Evolutionary conservation across 2,113 vertebrate genomes (phyloP).

Genomic region (Heterotis niloticus): DNA sequence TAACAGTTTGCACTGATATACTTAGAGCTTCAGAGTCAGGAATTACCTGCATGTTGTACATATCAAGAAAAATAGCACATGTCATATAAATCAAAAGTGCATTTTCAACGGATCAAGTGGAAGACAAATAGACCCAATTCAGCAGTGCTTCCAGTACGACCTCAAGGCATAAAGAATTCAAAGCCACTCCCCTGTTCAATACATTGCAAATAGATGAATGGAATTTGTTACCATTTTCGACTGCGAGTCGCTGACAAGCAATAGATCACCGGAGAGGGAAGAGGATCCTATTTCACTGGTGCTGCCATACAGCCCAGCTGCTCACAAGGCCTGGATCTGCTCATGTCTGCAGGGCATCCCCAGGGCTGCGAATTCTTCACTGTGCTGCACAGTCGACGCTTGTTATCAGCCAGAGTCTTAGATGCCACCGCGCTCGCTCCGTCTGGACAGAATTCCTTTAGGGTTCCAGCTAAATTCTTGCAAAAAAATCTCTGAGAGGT

Average conservation of each 20-base stretch:
- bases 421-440: too few species aligned
- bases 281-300: conserved; percentile 51
- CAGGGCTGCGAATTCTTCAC: conserved; percentile 10
- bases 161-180: conserved; percentile 54
- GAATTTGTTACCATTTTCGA: conserved; percentile 53
- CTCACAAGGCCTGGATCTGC: conserved; percentile 45
- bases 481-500: too few species aligned
- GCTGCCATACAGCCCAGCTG: conserved; percentile 49
- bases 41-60: conserved; percentile 32
- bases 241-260: conserved; percentile 63
- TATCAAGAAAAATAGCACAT: conserved; percentile 48
- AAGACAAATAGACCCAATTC: conserved; percentile 62
- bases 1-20: conserved; percentile 38
- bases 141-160: conserved; percentile 51
- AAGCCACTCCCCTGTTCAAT: conserved; percentile 59
- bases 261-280: conserved; percentile 62
- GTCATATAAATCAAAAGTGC: conserved; percentile 59
- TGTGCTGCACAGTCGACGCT: too few species aligned
- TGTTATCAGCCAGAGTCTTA: too few species aligned
- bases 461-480: too few species aligned
- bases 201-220: conserved; percentile 62
- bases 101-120: conserved; percentile 59
- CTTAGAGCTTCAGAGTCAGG: conserved; percentile 28
- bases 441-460: too few species aligned
- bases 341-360: conserved; percentile 41